Evolutionary conservation across 2,888 invertebrate species (phyloP).

Genomic region (Cataglyphis albicans): DNA sequence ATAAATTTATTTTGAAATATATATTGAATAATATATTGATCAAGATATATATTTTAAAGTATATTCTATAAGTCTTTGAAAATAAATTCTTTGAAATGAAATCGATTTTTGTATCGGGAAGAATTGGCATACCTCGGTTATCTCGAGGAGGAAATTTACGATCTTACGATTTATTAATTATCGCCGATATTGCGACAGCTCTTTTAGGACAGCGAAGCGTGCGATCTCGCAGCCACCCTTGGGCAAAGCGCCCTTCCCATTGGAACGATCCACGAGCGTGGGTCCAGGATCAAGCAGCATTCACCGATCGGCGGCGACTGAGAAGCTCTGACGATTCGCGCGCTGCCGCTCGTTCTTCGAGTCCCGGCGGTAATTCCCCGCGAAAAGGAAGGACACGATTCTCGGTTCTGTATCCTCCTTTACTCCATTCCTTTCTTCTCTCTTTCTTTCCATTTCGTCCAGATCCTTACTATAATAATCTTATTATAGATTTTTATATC

Average conservation of each 20-base stretch:
- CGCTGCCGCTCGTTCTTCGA: conserved; percentile 85
- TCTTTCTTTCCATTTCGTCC: not conserved
- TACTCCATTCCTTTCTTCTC: not conserved
- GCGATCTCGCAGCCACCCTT: conserved; percentile 86
- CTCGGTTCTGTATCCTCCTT: conserved; percentile 24
- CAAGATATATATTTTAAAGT: not conserved
- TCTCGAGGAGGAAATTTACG: conserved; percentile 1
- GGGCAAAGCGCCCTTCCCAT: conserved; percentile 75
- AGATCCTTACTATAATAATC: not conserved
- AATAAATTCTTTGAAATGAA: not conserved
- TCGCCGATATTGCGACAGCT: conserved; percentile 68
- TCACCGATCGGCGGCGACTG: conserved; percentile 76
- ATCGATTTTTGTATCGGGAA: not conserved
- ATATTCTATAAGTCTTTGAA: not conserved
- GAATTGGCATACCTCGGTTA: conserved; percentile 3
- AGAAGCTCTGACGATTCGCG: conserved; percentile 84
- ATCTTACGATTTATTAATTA: conserved; percentile 31
- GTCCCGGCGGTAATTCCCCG: conserved; percentile 78
- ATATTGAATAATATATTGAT: not conserved
- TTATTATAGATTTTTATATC: conserved; percentile 7
- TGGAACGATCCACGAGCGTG: conserved; percentile 84
- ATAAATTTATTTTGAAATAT: not conserved
- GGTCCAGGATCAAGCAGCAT: conserved; percentile 74
- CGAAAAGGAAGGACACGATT: conserved; percentile 31
- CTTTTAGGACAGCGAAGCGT: conserved; percentile 86